A percentile compares a stretch with the other conserved stretches of the same genome.
These are phyloP conservation scores for Limnephilus marmoratus DNA, from an alignment of 2,888 invertebrate genomes.

Conservation along the genomic window DNA sequence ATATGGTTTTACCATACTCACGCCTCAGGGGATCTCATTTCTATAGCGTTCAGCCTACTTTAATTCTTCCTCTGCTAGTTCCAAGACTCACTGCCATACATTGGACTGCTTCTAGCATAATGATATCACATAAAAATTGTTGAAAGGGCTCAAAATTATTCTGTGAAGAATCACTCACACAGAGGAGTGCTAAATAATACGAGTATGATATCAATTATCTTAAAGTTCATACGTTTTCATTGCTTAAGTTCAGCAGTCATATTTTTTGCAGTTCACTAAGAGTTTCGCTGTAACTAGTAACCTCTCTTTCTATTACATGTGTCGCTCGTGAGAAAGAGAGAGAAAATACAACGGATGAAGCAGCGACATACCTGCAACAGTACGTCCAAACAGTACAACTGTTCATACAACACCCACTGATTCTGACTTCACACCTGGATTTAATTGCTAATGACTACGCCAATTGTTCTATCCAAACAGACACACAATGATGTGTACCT, in stretches of 20 bases:
- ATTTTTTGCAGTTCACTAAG: background rate
- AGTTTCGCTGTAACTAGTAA: background rate
- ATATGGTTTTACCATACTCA: no score
- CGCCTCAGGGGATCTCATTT: no score
- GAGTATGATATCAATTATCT: no score
- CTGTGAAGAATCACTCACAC: background rate
- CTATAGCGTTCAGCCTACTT: no score
- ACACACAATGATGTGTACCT: conserved; percentile 41
- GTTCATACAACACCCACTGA: conserved; percentile 33
- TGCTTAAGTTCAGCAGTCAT: background rate
- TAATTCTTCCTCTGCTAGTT: no score
- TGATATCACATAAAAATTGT: background rate
- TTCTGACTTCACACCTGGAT: conserved; percentile 30
- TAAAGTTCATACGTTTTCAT: background rate
- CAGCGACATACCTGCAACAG: background rate
- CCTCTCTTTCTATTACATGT: background rate
- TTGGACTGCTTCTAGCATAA: no score
- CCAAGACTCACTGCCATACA: no score
- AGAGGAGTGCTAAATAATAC: background rate
- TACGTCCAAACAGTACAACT: background rate
- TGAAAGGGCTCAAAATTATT: background rate
- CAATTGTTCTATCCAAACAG: conserved; percentile 47
- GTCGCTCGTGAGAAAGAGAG: background rate
- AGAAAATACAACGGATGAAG: background rate
- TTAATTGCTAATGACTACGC: conserved; percentile 36